Percentiles rank a stretch among this genome's conserved stretches.
Conservation (phyloP, 2,797 vertebrate species). For the Hemitrygon akajei region DNA sequence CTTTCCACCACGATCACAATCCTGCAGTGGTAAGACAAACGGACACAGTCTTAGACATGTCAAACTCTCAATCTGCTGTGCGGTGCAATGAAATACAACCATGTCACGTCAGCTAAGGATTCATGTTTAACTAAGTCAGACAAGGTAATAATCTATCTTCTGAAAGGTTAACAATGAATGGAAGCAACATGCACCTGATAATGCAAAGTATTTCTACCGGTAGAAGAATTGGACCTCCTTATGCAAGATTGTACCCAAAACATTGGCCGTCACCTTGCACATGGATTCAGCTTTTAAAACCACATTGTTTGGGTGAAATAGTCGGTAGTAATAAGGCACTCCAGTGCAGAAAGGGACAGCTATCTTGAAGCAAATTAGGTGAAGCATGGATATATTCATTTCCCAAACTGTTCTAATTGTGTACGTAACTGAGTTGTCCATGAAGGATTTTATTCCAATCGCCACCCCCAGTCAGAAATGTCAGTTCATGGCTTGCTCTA, state of each 20-base stretch:
- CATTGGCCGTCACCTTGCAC: neutral
- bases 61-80: too few species aligned
- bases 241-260: neutral
- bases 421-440: neutral
- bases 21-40: slow-evolving; percentile 15
- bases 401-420: neutral
- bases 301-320: neutral
- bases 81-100: neutral
- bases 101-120: neutral
- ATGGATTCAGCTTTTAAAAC: neutral
- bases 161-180: neutral
- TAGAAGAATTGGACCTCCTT: neutral
- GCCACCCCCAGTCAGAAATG: too few species aligned
- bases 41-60: neutral
- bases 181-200: neutral
- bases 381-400: neutral
- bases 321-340: neutral
- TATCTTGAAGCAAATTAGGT: neutral
- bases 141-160: neutral
- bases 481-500: too few species aligned
- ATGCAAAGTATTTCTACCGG: neutral
- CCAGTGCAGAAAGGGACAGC: neutral
- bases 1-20: neutral
- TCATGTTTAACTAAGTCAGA: neutral
- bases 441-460: neutral